Evolutionary conservation across 2,888 invertebrate genomes (phyloP).

Genomic region (Sphecodes monilicornis): DNA sequence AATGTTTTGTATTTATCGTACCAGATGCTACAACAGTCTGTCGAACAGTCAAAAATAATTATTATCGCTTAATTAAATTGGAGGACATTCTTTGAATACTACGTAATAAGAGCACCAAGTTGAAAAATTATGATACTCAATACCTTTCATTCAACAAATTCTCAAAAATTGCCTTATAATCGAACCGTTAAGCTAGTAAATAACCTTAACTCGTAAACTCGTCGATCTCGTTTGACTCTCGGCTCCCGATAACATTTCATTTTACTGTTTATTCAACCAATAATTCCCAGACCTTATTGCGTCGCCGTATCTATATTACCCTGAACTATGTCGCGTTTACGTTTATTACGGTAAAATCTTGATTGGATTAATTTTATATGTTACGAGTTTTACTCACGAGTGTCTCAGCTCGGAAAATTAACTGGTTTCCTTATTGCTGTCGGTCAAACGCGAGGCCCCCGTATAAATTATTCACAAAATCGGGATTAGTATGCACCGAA

Average conservation of each 20-base stretch:
- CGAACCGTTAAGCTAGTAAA: background rate
- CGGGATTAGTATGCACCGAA: background rate
- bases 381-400: background rate
- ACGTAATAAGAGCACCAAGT: no score
- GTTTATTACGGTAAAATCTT: slow-evolving; percentile 2
- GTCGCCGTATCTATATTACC: slow-evolving; percentile 1
- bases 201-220: background rate
- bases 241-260: background rate
- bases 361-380: background rate
- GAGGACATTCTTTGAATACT: no score
- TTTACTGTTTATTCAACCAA: background rate
- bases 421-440: slow-evolving; percentile 1
- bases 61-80: no score
- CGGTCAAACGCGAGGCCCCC: background rate
- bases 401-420: background rate
- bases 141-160: no score
- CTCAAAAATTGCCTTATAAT: no score
- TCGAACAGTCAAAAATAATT: no score
- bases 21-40: no score
- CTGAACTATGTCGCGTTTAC: background rate
- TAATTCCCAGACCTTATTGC: background rate
- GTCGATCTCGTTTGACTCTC: background rate
- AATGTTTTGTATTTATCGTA: no score
- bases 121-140: no score
- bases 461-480: slow-evolving; percentile 2